These are phyloP conservation scores for Lordiphosa stackelbergi DNA, from an alignment of 1,140 invertebrate species.

Conservation along the genomic window DNA sequence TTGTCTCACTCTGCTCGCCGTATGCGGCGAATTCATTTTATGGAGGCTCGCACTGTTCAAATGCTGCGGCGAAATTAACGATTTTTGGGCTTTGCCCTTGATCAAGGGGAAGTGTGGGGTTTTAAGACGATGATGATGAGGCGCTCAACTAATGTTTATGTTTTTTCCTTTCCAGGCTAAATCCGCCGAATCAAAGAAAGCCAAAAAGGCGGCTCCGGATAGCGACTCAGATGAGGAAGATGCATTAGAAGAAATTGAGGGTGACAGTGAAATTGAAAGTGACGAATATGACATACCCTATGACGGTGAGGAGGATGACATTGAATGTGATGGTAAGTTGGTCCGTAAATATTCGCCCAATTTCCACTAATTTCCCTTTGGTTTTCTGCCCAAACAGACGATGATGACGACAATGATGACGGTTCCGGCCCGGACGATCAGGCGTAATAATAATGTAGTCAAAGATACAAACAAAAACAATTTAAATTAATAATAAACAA, in stretches of 20 bases:
- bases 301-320: conserved; percentile 75
- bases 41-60: conserved; percentile 72
- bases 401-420: conserved; percentile 76
- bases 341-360: no score
- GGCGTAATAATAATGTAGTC: conserved; percentile 77
- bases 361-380: conserved; percentile 7
- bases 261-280: conserved; percentile 76
- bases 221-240: conserved; percentile 73
- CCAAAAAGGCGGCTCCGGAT: conserved; percentile 72
- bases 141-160: conserved; percentile 8
- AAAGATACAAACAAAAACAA: conserved; percentile 70
- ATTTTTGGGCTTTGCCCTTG: conserved; percentile 64
- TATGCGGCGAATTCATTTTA: conserved; percentile 56
- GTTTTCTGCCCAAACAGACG: conserved; percentile 36
- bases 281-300: conserved; percentile 76
- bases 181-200: conserved; percentile 76
- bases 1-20: conserved; percentile 30
- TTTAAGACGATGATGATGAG: conserved; percentile 29
- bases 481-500: conserved; percentile 75
- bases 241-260: conserved; percentile 69
- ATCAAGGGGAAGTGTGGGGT: conserved; percentile 71
- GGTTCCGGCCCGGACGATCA: conserved; percentile 76
- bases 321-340: conserved; percentile 72
- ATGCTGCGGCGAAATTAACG: conserved; percentile 72
- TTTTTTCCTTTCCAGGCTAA: conserved; percentile 56